phyloP scores from a whole-genome alignment of 2,797 vertebrate species.

The Gymnocypris eckloni region DNA sequence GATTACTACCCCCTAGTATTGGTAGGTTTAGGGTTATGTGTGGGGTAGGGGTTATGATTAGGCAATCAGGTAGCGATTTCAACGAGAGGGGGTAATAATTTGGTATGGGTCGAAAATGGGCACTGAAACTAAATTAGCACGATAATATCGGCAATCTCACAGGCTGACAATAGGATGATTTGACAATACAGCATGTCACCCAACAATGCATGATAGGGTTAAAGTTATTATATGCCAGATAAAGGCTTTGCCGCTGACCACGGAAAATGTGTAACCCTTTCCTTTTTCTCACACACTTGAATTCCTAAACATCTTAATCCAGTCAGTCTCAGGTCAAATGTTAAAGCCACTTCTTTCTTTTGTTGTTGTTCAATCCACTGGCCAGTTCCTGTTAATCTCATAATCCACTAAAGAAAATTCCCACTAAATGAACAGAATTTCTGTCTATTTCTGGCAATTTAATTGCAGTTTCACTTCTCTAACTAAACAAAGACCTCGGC shows the following conservation, averaged over 20 bases:
- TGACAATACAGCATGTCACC: too few species aligned
- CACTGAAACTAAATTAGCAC: too few species aligned
- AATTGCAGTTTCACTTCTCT: slow-evolving; percentile 10
- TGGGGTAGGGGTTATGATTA: too few species aligned
- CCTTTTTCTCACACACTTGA: slow-evolving; percentile 67
- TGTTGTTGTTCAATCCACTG: slow-evolving; percentile 55
- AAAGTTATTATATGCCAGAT: not conserved
- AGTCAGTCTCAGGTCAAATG: slow-evolving; percentile 72
- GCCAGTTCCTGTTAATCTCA: slow-evolving; percentile 42
- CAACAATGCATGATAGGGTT: not conserved
- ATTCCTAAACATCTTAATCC: slow-evolving; percentile 66
- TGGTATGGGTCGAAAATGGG: too few species aligned
- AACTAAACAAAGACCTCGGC: slow-evolving; percentile 4
- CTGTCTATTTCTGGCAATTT: slow-evolving; percentile 45
- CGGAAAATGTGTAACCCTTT: slow-evolving; percentile 57
- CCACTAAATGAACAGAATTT: slow-evolving; percentile 50
- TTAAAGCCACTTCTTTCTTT: slow-evolving; percentile 65
- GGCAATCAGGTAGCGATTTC: too few species aligned
- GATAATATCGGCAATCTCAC: too few species aligned
- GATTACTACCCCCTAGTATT: too few species aligned
- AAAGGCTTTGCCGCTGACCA: slow-evolving; percentile 66
- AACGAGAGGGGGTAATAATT: too few species aligned
- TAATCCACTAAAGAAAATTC: slow-evolving; percentile 43
- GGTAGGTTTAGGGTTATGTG: too few species aligned
- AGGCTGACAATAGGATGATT: too few species aligned